These are phyloP conservation scores for Arctopsyche grandis DNA, from an alignment of 1,140 invertebrate species.

Conservation along the genomic window DNA sequence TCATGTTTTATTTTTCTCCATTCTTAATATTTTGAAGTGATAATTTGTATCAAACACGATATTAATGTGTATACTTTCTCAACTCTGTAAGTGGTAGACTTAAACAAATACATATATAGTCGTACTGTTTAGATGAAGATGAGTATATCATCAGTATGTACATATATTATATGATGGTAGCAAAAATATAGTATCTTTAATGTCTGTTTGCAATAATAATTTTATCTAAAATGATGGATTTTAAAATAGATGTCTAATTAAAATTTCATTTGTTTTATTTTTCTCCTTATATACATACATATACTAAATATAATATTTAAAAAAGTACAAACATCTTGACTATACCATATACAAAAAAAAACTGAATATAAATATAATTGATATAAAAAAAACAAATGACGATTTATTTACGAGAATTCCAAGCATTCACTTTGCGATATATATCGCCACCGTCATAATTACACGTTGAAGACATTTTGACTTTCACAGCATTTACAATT, in stretches of 20 bases:
- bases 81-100: not conserved
- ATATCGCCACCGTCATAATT: constrained; percentile 55
- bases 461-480: constrained; percentile 59
- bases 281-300: not conserved
- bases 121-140: constrained; percentile 28
- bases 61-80: constrained; percentile 35
- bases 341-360: not conserved
- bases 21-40: not conserved
- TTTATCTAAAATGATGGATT: constrained; percentile 48
- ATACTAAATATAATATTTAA: not conserved
- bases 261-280: constrained; percentile 39
- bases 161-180: constrained; percentile 42
- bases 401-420: constrained; percentile 12
- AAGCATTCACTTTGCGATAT: constrained; percentile 44
- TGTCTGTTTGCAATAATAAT: constrained; percentile 53
- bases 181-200: constrained; percentile 50
- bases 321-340: not conserved
- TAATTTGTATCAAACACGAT: constrained; percentile 36
- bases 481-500: constrained; percentile 57
- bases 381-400: not conserved
- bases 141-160: constrained; percentile 42
- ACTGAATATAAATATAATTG: not conserved
- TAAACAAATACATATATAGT: not conserved
- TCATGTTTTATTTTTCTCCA: constrained; percentile 28
- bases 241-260: constrained; percentile 50